Evolutionary conservation across 23 tunicate genomes (phyloP), one percentile per base, ranked within the genome.

Genomic region (Corella eumyota): DNA sequence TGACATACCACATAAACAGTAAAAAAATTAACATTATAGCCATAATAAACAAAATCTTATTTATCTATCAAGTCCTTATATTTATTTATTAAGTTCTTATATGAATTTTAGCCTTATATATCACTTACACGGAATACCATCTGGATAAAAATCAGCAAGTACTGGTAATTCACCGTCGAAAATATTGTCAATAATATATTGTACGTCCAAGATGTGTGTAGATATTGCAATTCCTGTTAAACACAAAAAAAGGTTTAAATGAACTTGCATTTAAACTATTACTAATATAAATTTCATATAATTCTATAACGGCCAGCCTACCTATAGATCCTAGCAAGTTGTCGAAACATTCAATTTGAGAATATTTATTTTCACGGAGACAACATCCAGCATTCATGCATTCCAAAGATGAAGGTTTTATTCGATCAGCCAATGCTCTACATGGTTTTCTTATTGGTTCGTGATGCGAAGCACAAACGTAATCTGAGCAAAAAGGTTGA

Each of bases 361-460:
- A n/a, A n/a, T n/a, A n/a, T n/a, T n/a, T n/a, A n/a, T n/a, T n/a
- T n/a, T n/a, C n/a, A n/a, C n/a, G n/a, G 0, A 70, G 45, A 36
- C 96, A 88, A 53, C 96, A 88, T 26, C 85, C 88, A 68, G 88
- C 96, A 29, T 78, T 67, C 1, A 71, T 45, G 40, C 96, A 88
- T 25, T 88, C 88, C 30, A 64, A 27, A 0, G 96, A 30, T 6
- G 85, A 67, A 0, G 73, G 69, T 47, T 72, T 72, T 0, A 35
- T 25, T 15, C 71, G 28, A 13, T 36, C 57, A 45, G 36, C n/a
- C 34, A 88, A 45, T 2, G 54, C 53, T 26, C 52, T 34, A 45
- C 96, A 88, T 6, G 58, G 35, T 13, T 68, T 37, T 13, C 72
- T 72, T 13, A 73, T 25, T 11, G 55, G 6, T 3, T 72, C 51